Base-by-base conservation (phyloP, 2,888 invertebrate species). In the Ecliptopera silaceata region DNA sequence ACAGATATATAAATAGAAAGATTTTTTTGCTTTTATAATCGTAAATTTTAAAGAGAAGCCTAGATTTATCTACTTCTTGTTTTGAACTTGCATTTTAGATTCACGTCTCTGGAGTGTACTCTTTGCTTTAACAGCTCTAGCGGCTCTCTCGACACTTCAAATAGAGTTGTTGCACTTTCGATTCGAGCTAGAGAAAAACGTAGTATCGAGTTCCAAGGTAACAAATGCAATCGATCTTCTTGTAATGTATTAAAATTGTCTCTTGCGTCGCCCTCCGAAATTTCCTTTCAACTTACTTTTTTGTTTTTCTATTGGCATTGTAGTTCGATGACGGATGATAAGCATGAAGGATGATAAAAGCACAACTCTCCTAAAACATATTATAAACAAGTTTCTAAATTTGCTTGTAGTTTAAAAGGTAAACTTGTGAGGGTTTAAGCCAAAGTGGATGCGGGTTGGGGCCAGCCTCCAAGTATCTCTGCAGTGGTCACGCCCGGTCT, bases 391-490 rank as follows among this genome's bases (percentile, higher is more conserved):
- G 70, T 73, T 80, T 78, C 72, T 79, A 75, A 79, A 76, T 74
- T 79, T 77, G 82, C 82, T 84, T 84, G 82, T 88, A 86, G 83
- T 80, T 77, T 80, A 77, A 85, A 81, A 75, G 79, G 75, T 78
- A 74, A 82, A 82, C 77, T 77, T 75, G 41, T 3, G 41, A 12
- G 69, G 75, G 75, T 74, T 77, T 68, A 77, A 73, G 75, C 73
- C 81, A 84, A 84, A 87, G 83, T 75, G 81, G 82, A 88, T 86
- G 86, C 86, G 87, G 86, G 87, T 84, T 69, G 79, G 75, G 80
- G 75, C 84, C 88, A 83, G 83, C 85, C 88, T 89, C 89, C 89
- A 89, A 89, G 89, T 89, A 89, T 88, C 86, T 82, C 74, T 75
- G 77, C 77, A 79, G 72, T 77, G 80, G 77, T 75, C 72, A 74